phyloP scores from a whole-genome alignment of 2,113 vertebrate species.

The Sakesphorus luctuosus region DNA sequence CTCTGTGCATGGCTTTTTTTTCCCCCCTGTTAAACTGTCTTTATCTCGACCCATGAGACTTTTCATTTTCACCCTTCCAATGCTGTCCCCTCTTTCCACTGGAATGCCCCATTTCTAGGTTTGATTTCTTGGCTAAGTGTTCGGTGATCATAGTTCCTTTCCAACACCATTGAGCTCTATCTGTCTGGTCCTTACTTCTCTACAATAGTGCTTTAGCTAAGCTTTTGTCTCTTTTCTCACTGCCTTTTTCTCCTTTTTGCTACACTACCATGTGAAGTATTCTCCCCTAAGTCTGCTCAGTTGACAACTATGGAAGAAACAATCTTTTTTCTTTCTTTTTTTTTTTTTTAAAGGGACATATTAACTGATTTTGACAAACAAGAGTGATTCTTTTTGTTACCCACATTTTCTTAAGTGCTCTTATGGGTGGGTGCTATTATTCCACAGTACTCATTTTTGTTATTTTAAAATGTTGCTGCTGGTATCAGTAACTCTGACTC shows the following conservation, averaged over 20 bases:
- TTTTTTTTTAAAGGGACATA: background rate
- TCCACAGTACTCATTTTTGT: background rate
- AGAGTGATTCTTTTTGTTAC: background rate
- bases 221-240: background rate
- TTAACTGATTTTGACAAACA: background rate
- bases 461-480: background rate
- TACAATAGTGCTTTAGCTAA: background rate
- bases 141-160: background rate
- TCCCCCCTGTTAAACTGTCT: background rate
- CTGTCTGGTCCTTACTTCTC: background rate
- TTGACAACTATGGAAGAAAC: background rate
- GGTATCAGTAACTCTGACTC: background rate
- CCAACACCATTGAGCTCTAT: background rate
- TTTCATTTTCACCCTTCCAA: background rate
- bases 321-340: background rate
- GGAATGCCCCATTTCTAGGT: background rate
- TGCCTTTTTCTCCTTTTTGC: background rate
- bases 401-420: background rate
- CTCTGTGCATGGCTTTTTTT: background rate
- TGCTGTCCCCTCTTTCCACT: background rate
- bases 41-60: background rate
- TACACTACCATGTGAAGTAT: accelerated
- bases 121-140: background rate
- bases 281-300: background rate
- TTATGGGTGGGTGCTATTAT: background rate